These are phyloP conservation scores for Rhamnusium bicolor DNA, from an alignment of 2,888 invertebrate species.

Conservation along the genomic window DNA sequence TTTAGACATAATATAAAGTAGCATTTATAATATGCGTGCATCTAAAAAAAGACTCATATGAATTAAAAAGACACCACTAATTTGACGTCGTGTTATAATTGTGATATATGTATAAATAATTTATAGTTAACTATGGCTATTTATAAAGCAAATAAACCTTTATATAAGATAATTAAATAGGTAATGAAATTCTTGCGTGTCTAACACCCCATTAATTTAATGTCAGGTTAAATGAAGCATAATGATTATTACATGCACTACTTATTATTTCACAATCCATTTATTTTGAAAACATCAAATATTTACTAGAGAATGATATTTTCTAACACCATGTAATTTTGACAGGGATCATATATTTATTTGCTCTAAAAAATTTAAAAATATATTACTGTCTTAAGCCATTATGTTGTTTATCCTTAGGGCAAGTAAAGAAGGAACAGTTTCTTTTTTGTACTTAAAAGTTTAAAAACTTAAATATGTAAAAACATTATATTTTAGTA, in stretches of 20 bases:
- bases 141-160: slow-evolving; percentile 38
- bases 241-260: neutral
- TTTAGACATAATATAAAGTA: no score
- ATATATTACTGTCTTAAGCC: no score
- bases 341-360: no score
- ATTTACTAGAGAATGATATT: neutral
- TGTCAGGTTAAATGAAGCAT: slow-evolving; percentile 12
- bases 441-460: no score
- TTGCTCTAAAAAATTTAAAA: no score
- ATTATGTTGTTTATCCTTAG: no score
- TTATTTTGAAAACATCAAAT: neutral
- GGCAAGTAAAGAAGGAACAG: no score
- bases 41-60: no score
- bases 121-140: slow-evolving; percentile 34
- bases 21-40: no score
- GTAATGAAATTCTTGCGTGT: slow-evolving; percentile 47
- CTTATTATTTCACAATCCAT: neutral
- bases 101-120: slow-evolving; percentile 47
- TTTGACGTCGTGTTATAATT: slow-evolving; percentile 40
- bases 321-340: neutral
- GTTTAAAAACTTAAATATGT: no score
- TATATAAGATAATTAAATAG: slow-evolving; percentile 41
- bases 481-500: no score
- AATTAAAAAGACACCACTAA: slow-evolving; percentile 41
- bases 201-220: slow-evolving; percentile 12